Evolutionary conservation across 2,888 invertebrate genomes (phyloP), one percentile per base, ranked within the genome.

Genomic region (Tetramorium bicarinatum): DNA sequence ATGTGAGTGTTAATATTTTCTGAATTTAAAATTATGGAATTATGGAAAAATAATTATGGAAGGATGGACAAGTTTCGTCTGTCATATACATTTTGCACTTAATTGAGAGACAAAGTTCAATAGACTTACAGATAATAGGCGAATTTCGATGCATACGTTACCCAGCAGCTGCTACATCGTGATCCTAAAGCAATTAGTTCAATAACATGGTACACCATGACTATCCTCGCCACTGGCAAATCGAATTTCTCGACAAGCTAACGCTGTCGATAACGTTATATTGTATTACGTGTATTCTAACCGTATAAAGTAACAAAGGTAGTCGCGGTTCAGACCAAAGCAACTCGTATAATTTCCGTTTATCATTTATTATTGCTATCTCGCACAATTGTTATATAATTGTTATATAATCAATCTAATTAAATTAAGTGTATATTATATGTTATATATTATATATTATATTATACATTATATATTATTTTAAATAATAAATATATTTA

Each of bases 191-290:
- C 80, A 87, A 82, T 87, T 88, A 88, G 77, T 85, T 83, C 81
- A 82, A 82, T 86, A 86, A 86, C 86, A 89, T 82, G 76, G 85
- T 81, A 54, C 72, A 79, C 83, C 75, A 82, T 82, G 59, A 81
- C 71, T 79, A 80, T 59, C 75, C 52, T 84, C 72, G 83, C 85
- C 80, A 77, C 85, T 82, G 83, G 84, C 75, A 87, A 90, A 91
- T 88, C 89, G 86, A 89, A 80, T 89, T 86, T 87, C 87, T 87
- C 87, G 66, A 81, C 79, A 80, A 87, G 75, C 88, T 90, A 88
- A 80, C 83, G 72, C 84, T 82, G 74, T 71, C 74, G 90, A 88
- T 89, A 89, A 83, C 83, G 59, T 83, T 90, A 87, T 80, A 87
- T 80, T 77, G 82, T 67, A 64, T 34, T 71, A 64, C 84, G 64